Evolutionary conservation across 2,888 invertebrate genomes (phyloP), one percentile per base, ranked within the genome.

Genomic region (Drosophila phalerata): DNA sequence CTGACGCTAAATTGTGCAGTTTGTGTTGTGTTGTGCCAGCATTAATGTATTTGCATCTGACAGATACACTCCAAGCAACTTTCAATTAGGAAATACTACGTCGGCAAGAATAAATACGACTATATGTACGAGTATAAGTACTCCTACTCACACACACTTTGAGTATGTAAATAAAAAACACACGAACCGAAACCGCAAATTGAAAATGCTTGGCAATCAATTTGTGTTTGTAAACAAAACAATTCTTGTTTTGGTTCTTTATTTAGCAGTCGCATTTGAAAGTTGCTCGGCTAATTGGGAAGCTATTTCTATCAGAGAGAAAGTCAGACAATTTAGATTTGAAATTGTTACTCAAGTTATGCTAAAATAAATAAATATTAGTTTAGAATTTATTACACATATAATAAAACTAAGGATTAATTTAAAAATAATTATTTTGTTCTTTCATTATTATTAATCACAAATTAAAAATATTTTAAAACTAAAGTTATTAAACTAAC

Each of bases 171-270:
- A 73, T 63, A 66, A 61, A 38, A 62, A 45, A 22, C 45, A 28
- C 19, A 45, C 22, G 32, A 57, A 66, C 8, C 30, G 45, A 40
- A 61, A 63, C 17, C 32, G 15, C 28, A 67, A 70, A 69, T 57
- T 65, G 57, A 65, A 83, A 73, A 64, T 57, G 71, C 68, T 71
- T 79, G 47, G 69, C 71, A 62, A 67, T 62, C 68, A 66, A 48
- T 65, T 75, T 69, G 55, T 65, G 68, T 60, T 77, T 83, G 72
- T 86, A 79, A 81, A 83, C 81, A 86, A 76, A 84, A 66, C 48
- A 53, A 45, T 25, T 53, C 25, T 52, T 67, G 43, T 52, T 63
- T 47, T 37, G 38, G 6, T 61, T 56, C 22, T 51, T 49, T 51
- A 47, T 32, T 73, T 56, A 55, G 55, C 37, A 45, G 19, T 5